phyloP scores from a whole-genome alignment of 2,797 vertebrate genomes.

The Otus scops region DNA sequence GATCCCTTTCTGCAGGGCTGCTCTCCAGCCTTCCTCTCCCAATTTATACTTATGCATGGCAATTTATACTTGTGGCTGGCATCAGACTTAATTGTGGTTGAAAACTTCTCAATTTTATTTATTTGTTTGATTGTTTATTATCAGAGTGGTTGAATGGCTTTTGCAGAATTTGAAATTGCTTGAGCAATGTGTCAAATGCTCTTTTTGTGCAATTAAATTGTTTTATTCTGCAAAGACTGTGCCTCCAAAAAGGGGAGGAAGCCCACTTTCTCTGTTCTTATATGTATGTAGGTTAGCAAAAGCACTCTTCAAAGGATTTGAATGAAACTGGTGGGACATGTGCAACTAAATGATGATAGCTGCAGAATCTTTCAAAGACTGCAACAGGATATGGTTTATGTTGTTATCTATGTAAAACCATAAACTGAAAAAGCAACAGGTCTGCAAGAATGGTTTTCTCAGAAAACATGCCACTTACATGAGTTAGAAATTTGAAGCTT shows the following conservation, averaged over 20 bases:
- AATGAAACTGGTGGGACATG: background rate
- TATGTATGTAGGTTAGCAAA: conserved; percentile 1
- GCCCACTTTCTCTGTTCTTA: conserved; percentile 8
- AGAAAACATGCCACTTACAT: background rate
- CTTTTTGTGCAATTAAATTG: background rate
- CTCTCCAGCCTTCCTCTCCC: background rate
- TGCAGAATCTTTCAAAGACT: conserved; percentile 34
- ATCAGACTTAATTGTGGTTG: background rate
- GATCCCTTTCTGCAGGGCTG: background rate
- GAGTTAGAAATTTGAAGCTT: background rate
- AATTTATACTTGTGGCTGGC: background rate
- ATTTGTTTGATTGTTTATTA: background rate
- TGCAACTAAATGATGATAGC: background rate
- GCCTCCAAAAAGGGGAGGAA: background rate
- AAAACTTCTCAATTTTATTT: background rate
- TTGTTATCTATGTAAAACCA: background rate
- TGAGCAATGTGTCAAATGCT: background rate
- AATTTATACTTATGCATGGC: background rate
- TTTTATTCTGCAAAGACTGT: background rate
- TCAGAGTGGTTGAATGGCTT: background rate
- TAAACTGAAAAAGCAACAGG: background rate
- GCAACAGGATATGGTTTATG: conserved; percentile 44
- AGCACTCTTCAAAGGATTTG: conserved; percentile 29
- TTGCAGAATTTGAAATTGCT: background rate
- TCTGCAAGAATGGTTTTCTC: background rate